Percentiles rank a stretch among this genome's conserved stretches.
Evolutionary conservation across 2,888 invertebrate species (phyloP).

Genomic region (Mythimna pallens): DNA sequence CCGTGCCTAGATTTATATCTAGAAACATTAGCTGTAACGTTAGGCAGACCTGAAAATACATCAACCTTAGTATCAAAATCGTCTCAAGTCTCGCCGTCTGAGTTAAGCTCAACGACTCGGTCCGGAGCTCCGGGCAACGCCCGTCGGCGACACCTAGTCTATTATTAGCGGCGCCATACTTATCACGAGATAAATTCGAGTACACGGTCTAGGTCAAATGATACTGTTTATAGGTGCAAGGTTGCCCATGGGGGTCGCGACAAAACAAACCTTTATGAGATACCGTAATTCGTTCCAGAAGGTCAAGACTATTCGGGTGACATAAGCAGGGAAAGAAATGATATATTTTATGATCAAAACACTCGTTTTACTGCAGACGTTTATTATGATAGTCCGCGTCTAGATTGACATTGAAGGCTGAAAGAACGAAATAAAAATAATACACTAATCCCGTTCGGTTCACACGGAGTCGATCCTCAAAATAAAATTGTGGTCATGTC

Average conservation of each 20-base stretch:
- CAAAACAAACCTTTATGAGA: conserved; percentile 36
- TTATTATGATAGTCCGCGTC: conserved; percentile 41
- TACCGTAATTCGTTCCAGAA: conserved; percentile 23
- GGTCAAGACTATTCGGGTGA: conserved; percentile 18
- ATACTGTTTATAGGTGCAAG: conserved; percentile 65
- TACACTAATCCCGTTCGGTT: conserved; percentile 24
- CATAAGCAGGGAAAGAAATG: conserved; percentile 10
- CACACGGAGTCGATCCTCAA: conserved; percentile 16
- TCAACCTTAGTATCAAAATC: conserved; percentile 33
- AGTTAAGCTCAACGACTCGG: conserved; percentile 41
- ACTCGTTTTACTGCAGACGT: conserved; percentile 33
- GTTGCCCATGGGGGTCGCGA: conserved; percentile 52
- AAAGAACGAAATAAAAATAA: conserved; percentile 45
- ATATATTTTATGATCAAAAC: conserved; percentile 31
- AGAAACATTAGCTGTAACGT: conserved; percentile 36
- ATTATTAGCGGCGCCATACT: conserved; percentile 69
- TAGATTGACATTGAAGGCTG: conserved; percentile 41
- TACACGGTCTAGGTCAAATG: conserved; percentile 73
- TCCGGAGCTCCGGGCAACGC: conserved; percentile 67
- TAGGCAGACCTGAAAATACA: conserved; percentile 40
- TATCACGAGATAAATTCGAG: conserved; percentile 65
- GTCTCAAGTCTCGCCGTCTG: conserved; percentile 48
- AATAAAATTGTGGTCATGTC: conserved; percentile 49
- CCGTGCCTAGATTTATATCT: conserved; percentile 12
- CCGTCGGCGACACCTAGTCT: conserved; percentile 70